Percentiles rank a stretch among this genome's conserved stretches.
These are phyloP conservation scores for Adelognathus sp. DNA, from an alignment of 2,888 invertebrate genomes.

Conservation along the genomic window DNA sequence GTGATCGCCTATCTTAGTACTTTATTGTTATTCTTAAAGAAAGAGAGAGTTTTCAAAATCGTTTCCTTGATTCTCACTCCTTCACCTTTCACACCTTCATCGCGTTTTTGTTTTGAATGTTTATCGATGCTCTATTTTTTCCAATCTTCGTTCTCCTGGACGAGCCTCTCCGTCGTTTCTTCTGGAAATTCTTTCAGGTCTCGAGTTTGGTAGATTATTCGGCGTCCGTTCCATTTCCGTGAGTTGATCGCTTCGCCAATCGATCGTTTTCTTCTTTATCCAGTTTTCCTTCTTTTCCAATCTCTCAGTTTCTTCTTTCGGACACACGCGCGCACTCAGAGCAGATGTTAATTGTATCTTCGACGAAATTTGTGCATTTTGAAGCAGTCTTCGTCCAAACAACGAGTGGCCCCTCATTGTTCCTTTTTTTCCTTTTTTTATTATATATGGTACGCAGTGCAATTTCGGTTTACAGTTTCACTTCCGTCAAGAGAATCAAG, in stretches of 20 bases:
- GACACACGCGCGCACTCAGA: constrained; percentile 39
- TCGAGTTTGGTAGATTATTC: too few species aligned
- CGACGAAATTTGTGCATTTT: constrained; percentile 4
- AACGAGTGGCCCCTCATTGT: constrained; percentile 17
- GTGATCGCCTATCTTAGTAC: constrained; percentile 66
- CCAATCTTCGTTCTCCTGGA: constrained; percentile 6
- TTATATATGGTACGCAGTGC: constrained; percentile 59
- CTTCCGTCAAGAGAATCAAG: constrained; percentile 44
- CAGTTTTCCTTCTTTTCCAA: background rate
- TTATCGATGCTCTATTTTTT: background rate
- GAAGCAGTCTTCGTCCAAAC: constrained; percentile 1
- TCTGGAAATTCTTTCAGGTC: constrained; percentile 5
- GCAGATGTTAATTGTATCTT: constrained; percentile 7
- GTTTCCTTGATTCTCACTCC: constrained; percentile 24
- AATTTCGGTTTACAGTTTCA: constrained; percentile 60
- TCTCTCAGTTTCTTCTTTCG: background rate
- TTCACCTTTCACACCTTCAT: constrained; percentile 19
- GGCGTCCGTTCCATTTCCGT: background rate
- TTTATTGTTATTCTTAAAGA: constrained; percentile 31
- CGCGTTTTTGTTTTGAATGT: background rate
- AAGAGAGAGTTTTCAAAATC: constrained; percentile 3
- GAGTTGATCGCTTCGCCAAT: background rate
- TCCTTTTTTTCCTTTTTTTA: constrained; percentile 30
- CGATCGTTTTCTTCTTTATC: constrained; percentile 13
- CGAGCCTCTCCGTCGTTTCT: constrained; percentile 13